These are phyloP conservation scores for Tolypeutes matacus DNA, from an alignment of 2,797 vertebrate species.

Conservation along the genomic window DNA sequence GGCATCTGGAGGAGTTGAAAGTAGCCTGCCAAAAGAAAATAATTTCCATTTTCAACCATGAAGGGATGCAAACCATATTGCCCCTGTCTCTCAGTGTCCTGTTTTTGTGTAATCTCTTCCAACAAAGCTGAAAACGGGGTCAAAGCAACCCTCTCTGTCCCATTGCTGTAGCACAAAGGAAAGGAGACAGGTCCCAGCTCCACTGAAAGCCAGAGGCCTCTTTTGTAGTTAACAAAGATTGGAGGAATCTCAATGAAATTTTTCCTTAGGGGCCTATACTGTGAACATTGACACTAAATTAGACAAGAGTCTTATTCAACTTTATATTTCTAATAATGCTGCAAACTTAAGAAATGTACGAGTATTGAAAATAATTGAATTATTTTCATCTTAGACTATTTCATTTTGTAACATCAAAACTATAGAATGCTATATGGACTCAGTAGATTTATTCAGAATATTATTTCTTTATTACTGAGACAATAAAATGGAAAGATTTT, in stretches of 20 bases:
- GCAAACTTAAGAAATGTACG: neutral
- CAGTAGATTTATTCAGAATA: conserved; percentile 15
- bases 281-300: neutral
- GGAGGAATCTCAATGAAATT: neutral
- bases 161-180: neutral
- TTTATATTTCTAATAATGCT: neutral
- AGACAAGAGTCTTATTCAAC: neutral
- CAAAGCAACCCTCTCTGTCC: neutral
- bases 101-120: neutral
- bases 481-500: conserved; percentile 11
- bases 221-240: neutral
- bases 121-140: neutral
- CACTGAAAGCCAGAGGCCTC: neutral
- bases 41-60: neutral
- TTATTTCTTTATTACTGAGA: neutral
- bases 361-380: conserved; percentile 11
- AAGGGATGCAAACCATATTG: neutral
- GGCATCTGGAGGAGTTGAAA: neutral
- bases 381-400: conserved; percentile 2
- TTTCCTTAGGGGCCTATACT: neutral
- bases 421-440: neutral
- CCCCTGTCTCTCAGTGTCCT: neutral
- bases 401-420: conserved; percentile 30
- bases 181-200: neutral
- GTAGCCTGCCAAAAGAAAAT: neutral